Percentiles rank a stretch among this genome's conserved stretches.
Conservation (phyloP, 1,140 invertebrate genomes). For the Drosophila lacertosa region DNA sequence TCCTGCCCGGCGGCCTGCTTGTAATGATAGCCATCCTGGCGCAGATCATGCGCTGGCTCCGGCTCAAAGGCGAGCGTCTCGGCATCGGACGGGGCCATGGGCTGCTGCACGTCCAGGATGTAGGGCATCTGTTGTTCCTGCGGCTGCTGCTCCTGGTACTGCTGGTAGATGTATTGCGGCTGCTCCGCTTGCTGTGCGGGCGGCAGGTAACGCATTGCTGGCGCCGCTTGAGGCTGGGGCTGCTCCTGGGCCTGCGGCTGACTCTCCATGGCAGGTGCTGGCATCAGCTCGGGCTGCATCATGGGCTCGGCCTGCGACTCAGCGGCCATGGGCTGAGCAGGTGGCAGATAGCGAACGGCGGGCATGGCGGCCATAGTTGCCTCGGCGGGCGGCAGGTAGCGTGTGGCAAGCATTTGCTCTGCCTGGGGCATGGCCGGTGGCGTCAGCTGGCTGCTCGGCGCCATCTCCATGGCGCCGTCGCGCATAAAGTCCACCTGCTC, state of each 20-base stretch:
- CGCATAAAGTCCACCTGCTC: conserved; percentile 75
- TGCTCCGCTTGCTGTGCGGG: conserved; percentile 33
- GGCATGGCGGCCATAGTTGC: conserved; percentile 1
- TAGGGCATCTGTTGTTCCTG: conserved; percentile 62
- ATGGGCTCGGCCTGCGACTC: conserved; percentile 21
- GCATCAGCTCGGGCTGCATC: conserved; percentile 34
- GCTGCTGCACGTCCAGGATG: conserved; percentile 67
- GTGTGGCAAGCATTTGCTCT: conserved; percentile 40
- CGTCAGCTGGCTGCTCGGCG: conserved; percentile 62
- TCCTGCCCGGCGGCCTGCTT: conserved; percentile 52
- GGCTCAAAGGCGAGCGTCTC: conserved; percentile 52
- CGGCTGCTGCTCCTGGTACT: conserved; percentile 63
- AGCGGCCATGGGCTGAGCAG: conserved; percentile 17
- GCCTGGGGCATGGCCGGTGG: conserved; percentile 51
- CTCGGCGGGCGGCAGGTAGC: conserved; percentile 55
- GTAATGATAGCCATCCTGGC: conserved; percentile 76
- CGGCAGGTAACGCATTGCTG: conserved; percentile 38
- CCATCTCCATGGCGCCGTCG: conserved; percentile 53
- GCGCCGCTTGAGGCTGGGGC: conserved; percentile 24
- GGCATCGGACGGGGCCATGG: conserved; percentile 66
- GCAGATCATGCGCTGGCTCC: conserved; percentile 72
- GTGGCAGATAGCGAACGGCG: not conserved
- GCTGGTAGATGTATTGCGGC: conserved; percentile 64
- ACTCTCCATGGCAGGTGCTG: conserved; percentile 23
- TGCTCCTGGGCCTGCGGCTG: conserved; percentile 25